Percentiles rank a stretch among this genome's conserved stretches.
These are phyloP conservation scores for Cheilosia vulpina DNA, from an alignment of 2,888 invertebrate genomes.

Conservation along the genomic window DNA sequence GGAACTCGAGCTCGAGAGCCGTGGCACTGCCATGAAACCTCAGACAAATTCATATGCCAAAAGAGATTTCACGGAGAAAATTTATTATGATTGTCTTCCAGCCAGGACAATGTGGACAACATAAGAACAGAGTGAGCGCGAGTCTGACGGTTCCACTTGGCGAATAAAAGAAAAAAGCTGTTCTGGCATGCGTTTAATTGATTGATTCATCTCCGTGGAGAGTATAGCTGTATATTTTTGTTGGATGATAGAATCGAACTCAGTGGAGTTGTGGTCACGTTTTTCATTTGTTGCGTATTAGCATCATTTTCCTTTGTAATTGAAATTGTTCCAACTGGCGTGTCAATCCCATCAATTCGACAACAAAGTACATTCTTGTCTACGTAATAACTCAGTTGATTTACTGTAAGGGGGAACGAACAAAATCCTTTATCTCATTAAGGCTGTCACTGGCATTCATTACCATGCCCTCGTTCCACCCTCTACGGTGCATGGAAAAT, in stretches of 20 bases:
- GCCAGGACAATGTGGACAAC: slow-evolving; percentile 44
- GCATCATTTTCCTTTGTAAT: not conserved
- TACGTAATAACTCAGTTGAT: not conserved
- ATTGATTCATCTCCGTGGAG: slow-evolving; percentile 62
- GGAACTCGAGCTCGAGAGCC: not conserved
- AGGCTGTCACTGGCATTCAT: slow-evolving; percentile 53
- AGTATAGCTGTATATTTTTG: not conserved
- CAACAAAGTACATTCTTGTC: slow-evolving; percentile 16
- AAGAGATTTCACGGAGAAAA: slow-evolving; percentile 69
- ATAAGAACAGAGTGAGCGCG: slow-evolving; percentile 24
- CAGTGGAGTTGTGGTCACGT: slow-evolving; percentile 17
- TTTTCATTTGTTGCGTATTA: not conserved
- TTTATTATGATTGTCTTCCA: slow-evolving; percentile 73
- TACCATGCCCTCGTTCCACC: slow-evolving; percentile 9
- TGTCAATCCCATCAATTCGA: slow-evolving; percentile 11
- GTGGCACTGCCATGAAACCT: slow-evolving; percentile 59
- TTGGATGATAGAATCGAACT: slow-evolving; percentile 11
- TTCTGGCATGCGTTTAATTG: slow-evolving; percentile 69
- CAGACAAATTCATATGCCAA: slow-evolving; percentile 75
- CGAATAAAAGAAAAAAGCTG: slow-evolving; percentile 51
- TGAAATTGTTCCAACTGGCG: not conserved
- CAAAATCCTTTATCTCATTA: slow-evolving; percentile 38
- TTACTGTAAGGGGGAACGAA: not conserved
- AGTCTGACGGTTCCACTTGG: slow-evolving; percentile 21
- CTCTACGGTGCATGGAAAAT: slow-evolving; percentile 23